Evolutionary conservation across 2,888 invertebrate genomes (phyloP).

Genomic region (Acrocyrtus sp.): DNA sequence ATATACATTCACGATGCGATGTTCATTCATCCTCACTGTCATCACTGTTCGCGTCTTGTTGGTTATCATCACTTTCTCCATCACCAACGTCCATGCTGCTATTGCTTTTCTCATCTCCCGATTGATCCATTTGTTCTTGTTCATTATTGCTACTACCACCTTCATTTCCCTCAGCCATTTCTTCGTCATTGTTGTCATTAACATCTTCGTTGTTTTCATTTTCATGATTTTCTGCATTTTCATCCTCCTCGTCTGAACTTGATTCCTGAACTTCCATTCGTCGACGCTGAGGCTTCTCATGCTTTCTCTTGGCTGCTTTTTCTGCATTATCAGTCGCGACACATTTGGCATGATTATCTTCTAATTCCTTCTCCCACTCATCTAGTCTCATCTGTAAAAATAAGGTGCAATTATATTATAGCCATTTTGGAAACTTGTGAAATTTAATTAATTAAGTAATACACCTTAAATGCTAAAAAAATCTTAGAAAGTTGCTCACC

Average conservation of each 20-base stretch:
- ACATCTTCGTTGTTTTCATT: slow-evolving; percentile 7
- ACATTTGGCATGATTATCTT: slow-evolving; percentile 47
- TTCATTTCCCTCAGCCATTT: neutral
- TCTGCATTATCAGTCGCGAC: slow-evolving; percentile 26
- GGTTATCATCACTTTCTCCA: slow-evolving; percentile 1
- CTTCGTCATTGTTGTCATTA: slow-evolving; percentile 4
- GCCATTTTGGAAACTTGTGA: neutral
- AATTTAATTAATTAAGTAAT: neutral
- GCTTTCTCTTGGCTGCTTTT: slow-evolving; percentile 27
- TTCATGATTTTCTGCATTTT: slow-evolving; percentile 12
- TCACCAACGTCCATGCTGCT: too few relatives aligned
- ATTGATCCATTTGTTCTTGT: neutral
- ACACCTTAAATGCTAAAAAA: too few relatives aligned
- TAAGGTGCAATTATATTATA: neutral
- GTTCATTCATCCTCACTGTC: neutral
- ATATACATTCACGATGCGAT: too few relatives aligned
- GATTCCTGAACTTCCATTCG: slow-evolving; percentile 12
- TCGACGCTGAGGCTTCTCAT: slow-evolving; percentile 1
- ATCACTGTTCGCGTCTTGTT: neutral
- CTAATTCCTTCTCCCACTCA: slow-evolving; percentile 54
- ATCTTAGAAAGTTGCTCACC: too few relatives aligned
- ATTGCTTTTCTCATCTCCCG: neutral
- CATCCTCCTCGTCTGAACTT: slow-evolving; percentile 29
- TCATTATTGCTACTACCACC: neutral
- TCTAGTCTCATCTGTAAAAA: slow-evolving; percentile 48